Conservation (phyloP, 2,797 vertebrate genomes). For the Bradypodion ventrale region DNA sequence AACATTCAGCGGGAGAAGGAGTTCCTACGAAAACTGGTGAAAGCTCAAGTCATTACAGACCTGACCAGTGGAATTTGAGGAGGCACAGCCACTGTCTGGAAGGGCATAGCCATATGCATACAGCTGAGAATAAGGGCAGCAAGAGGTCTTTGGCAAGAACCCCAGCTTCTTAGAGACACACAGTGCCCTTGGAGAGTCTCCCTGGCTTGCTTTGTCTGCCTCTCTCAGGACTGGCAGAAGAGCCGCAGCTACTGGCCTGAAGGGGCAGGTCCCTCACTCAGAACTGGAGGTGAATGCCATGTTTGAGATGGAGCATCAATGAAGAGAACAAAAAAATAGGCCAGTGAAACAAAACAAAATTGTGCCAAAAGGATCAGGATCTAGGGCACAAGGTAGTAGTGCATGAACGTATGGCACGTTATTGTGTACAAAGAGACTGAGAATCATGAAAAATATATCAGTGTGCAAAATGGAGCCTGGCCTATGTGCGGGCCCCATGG, state of each 20-base stretch:
- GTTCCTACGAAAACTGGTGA: constrained; percentile 92
- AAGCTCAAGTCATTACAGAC: constrained; percentile 89
- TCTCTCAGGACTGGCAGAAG: constrained; percentile 37
- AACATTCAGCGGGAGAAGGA: constrained; percentile 95
- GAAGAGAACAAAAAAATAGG: constrained; percentile 50
- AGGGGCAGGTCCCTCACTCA: constrained; percentile 52
- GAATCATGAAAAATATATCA: constrained; percentile 58
- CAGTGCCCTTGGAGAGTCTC: constrained; percentile 51
- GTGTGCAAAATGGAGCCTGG: constrained; percentile 49
- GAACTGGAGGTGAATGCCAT: constrained; percentile 51
- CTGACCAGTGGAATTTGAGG: constrained; percentile 91
- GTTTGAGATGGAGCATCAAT: constrained; percentile 50
- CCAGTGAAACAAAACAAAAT: constrained; percentile 55
- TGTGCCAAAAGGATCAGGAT: constrained; percentile 70
- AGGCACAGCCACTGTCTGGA: constrained; percentile 60
- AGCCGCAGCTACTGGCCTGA: constrained; percentile 48
- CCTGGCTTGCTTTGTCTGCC: constrained; percentile 44
- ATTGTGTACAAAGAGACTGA: constrained; percentile 64
- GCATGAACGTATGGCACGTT: constrained; percentile 70
- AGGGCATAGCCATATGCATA: constrained; percentile 38
- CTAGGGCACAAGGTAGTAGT: constrained; percentile 45
- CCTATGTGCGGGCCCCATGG: neutral
- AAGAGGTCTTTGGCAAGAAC: constrained; percentile 50
- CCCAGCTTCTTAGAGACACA: constrained; percentile 55
- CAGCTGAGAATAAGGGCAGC: constrained; percentile 62